These are phyloP conservation scores for Panonychus citri DNA, from an alignment of 1,140 invertebrate genomes.

Conservation along the genomic window DNA sequence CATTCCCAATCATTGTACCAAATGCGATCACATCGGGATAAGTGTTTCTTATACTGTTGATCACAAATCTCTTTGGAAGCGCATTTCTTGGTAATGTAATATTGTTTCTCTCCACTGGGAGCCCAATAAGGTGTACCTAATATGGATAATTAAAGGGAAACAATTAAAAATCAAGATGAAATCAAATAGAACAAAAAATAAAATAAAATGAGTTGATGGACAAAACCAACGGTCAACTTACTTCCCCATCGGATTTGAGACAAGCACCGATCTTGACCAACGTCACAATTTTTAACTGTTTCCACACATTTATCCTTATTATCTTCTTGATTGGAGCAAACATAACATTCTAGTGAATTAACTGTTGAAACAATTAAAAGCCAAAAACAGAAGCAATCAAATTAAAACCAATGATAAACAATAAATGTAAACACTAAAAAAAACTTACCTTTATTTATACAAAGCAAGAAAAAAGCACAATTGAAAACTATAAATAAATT, in stretches of 20 bases:
- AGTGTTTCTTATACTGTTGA: constrained; percentile 35
- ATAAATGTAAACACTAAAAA: too few species aligned
- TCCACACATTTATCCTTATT: constrained; percentile 80
- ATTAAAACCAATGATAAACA: too few species aligned
- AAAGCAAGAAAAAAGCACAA: too few species aligned
- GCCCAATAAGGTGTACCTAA: constrained; percentile 78
- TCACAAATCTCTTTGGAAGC: constrained; percentile 55
- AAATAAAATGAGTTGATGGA: not conserved
- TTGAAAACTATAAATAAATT: too few species aligned
- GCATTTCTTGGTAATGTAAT: constrained; percentile 78
- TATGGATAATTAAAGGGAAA: constrained; percentile 7
- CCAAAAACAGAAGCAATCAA: too few species aligned
- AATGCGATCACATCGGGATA: constrained; percentile 65
- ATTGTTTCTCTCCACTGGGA: constrained; percentile 71
- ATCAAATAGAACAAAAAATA: not conserved
- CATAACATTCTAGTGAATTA: constrained; percentile 58
- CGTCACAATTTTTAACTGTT: constrained; percentile 69
- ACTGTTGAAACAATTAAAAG: not conserved
- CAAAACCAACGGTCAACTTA: constrained; percentile 23
- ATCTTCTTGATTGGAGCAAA: constrained; percentile 70
- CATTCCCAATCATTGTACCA: constrained; percentile 97
- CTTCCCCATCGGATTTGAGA: constrained; percentile 71
- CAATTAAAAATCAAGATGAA: too few species aligned
- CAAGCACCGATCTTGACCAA: constrained; percentile 60
- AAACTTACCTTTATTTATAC: too few species aligned